Evolutionary conservation across 2,113 vertebrate species (phyloP).

Genomic region (Mungos mungo): DNA sequence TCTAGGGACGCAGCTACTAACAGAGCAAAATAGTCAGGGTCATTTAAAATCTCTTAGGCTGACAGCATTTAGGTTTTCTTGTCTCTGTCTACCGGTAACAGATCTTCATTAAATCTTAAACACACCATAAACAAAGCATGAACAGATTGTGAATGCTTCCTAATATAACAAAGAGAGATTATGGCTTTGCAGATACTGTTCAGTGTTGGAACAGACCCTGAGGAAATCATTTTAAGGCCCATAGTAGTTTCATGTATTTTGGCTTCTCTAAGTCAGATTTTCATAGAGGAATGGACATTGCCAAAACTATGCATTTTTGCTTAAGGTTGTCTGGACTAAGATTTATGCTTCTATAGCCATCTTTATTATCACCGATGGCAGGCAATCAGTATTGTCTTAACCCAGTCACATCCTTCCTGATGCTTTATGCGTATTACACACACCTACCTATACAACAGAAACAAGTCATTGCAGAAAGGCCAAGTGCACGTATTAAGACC

Average conservation of each 20-base stretch:
- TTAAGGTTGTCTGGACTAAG: constrained; percentile 20
- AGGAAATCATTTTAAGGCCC: constrained; percentile 40
- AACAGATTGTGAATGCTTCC: constrained; percentile 66
- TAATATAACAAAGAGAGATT: constrained; percentile 70
- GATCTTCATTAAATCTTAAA: constrained; percentile 79
- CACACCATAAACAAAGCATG: constrained; percentile 69
- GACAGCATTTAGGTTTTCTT: constrained; percentile 62
- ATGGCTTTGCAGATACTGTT: constrained; percentile 31
- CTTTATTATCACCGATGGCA: background rate
- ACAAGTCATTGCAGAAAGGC: background rate
- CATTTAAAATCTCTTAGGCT: constrained; percentile 68
- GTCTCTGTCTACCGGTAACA: constrained; percentile 64
- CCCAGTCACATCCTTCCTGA: background rate
- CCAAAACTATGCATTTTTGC: background rate
- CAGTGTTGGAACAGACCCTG: constrained; percentile 29
- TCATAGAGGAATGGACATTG: background rate
- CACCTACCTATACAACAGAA: background rate
- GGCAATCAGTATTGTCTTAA: background rate
- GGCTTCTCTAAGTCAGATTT: constrained; percentile 45
- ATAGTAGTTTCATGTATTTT: constrained; percentile 39
- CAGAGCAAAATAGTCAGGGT: constrained; percentile 47
- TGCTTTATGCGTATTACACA: background rate
- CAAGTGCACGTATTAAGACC: background rate
- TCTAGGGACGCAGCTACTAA: constrained; percentile 5
- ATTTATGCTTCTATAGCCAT: background rate